Conservation (phyloP, 92 coral and sea anemone species). For the Galaxea fascicularis region DNA sequence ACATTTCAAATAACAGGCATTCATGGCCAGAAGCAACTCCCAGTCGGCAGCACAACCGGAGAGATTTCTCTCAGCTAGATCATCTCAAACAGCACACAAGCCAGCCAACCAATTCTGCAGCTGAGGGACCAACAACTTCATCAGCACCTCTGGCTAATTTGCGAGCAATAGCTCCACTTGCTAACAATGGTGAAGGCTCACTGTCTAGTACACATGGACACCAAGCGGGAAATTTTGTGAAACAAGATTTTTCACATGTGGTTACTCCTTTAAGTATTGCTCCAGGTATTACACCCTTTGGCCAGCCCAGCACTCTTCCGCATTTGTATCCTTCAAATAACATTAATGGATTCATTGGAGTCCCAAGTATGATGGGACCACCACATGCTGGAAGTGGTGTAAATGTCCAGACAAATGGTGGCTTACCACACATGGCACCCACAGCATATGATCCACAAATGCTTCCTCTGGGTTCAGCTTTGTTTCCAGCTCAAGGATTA, state of each 20-base stretch:
- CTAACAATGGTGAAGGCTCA: slow-evolving; percentile 4
- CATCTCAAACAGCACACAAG: neutral
- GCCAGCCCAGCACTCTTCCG: slow-evolving; percentile 1
- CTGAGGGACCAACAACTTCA: too few relatives aligned
- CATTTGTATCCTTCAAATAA: slow-evolving; percentile 19
- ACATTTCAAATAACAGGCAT: slow-evolving; percentile 49
- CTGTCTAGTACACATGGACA: slow-evolving; percentile 24
- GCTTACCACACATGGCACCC: slow-evolving; percentile 31
- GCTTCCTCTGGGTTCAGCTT: slow-evolving; percentile 28
- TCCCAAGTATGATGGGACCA: slow-evolving; percentile 27
- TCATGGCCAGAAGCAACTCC: slow-evolving; percentile 74
- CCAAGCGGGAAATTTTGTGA: slow-evolving; percentile 3
- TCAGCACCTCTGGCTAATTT: neutral
- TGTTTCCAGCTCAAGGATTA: slow-evolving; percentile 28
- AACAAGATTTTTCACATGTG: slow-evolving; percentile 16
- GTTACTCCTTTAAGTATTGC: neutral
- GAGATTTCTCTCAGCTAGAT: neutral
- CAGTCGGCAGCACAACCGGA: neutral
- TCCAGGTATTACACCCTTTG: slow-evolving; percentile 22
- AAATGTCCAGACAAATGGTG: slow-evolving; percentile 10
- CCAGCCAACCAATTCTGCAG: neutral
- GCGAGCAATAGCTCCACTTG: neutral
- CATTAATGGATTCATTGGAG: slow-evolving; percentile 17
- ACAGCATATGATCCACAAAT: slow-evolving; percentile 20
- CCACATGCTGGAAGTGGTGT: neutral